phyloP scores from a whole-genome alignment of 2,797 vertebrate genomes.

The Bryconaethiops microstoma region DNA sequence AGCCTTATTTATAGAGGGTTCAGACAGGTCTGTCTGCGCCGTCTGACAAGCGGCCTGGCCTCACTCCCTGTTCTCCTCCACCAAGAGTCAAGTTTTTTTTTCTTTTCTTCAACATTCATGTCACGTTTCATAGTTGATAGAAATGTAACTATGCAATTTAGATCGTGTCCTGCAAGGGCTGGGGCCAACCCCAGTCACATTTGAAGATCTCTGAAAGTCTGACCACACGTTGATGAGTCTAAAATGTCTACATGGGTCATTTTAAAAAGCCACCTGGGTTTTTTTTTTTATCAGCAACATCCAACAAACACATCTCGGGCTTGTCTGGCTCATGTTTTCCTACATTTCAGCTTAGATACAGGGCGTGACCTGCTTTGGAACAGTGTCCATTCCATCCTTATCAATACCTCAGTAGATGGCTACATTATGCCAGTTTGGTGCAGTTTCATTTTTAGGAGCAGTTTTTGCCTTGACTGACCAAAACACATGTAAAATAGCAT shows the following conservation, averaged over 20 bases:
- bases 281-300: neutral
- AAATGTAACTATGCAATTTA: slow-evolving; percentile 17
- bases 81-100: neutral
- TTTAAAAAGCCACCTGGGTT: neutral
- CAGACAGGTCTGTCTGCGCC: slow-evolving; percentile 28
- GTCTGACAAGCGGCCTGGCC: slow-evolving; percentile 27
- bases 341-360: slow-evolving; percentile 22
- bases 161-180: slow-evolving; percentile 1
- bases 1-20: slow-evolving; percentile 46
- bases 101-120: neutral
- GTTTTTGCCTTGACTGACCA: neutral
- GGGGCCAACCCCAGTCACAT: neutral
- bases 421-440: neutral
- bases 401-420: neutral
- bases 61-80: neutral
- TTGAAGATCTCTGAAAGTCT: neutral
- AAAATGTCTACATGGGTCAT: slow-evolving; percentile 4
- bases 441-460: neutral
- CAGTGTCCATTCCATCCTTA: neutral
- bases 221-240: neutral
- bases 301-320: neutral
- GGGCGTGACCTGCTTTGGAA: neutral
- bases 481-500: neutral
- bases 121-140: slow-evolving; percentile 2
- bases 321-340: slow-evolving; percentile 1